Evolutionary conservation across 1,140 invertebrate genomes (phyloP).

Genomic region (Drosophila parabipectinata): DNA sequence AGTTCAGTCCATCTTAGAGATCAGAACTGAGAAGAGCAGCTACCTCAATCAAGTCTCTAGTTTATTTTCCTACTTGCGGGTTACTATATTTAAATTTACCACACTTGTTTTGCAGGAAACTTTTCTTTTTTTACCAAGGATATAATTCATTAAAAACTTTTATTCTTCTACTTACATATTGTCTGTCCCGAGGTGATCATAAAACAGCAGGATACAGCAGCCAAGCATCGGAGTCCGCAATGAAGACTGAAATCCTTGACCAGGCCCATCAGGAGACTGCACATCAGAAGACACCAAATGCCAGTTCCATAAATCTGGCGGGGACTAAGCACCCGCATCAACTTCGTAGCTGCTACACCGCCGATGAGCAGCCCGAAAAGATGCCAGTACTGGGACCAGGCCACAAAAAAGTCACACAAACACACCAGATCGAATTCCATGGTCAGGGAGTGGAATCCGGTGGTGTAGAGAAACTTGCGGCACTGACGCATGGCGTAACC

Average conservation of each 20-base stretch:
- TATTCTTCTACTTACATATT: slow-evolving; percentile 73
- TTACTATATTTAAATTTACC: no score
- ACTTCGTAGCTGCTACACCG: slow-evolving; percentile 78
- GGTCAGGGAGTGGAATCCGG: slow-evolving; percentile 71
- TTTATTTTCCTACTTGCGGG: no score
- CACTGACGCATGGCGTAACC: slow-evolving; percentile 63
- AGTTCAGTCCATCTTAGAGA: neutral
- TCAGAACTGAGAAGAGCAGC: neutral
- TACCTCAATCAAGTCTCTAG: neutral
- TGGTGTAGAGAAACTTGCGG: slow-evolving; percentile 60
- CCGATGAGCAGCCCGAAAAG: slow-evolving; percentile 83
- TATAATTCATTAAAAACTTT: neutral
- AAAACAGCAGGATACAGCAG: slow-evolving; percentile 77
- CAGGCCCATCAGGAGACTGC: slow-evolving; percentile 75
- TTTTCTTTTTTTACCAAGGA: no score
- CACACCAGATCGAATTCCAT: slow-evolving; percentile 84
- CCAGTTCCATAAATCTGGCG: slow-evolving; percentile 75
- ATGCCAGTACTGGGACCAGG: slow-evolving; percentile 84
- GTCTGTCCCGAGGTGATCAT: slow-evolving; percentile 78
- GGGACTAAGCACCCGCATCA: slow-evolving; percentile 82
- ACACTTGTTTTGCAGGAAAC: no score
- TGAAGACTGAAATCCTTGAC: slow-evolving; percentile 80
- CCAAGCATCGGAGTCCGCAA: slow-evolving; percentile 75
- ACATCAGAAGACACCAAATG: slow-evolving; percentile 68
- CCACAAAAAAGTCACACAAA: slow-evolving; percentile 82